Percentiles rank a stretch among this genome's conserved stretches.
phyloP scores from a whole-genome alignment of 92 coral and sea anemone genomes.

The Zoanthus sociatus region DNA sequence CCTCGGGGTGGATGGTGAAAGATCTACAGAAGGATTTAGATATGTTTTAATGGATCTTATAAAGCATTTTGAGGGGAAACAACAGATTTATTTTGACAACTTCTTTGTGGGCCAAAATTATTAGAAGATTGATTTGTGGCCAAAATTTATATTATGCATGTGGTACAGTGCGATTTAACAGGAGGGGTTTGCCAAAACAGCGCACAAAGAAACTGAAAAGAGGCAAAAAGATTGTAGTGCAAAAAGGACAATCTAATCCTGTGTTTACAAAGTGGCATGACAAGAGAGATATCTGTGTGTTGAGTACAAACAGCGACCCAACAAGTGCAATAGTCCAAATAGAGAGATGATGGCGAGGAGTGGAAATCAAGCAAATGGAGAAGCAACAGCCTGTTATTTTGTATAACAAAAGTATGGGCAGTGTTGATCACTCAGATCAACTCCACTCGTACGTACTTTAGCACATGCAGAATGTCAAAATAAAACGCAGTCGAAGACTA shows the following conservation, averaged over 20 bases:
- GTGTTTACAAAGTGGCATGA: slow-evolving; percentile 7
- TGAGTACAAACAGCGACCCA: slow-evolving; percentile 18
- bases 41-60: slow-evolving; percentile 27
- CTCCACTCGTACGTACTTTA: neutral
- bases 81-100: slow-evolving; percentile 23
- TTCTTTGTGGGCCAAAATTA: slow-evolving; percentile 8
- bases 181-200: slow-evolving; percentile 2
- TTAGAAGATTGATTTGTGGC: neutral
- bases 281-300: slow-evolving; percentile 1
- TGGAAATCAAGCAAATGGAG: neutral
- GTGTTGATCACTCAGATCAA: slow-evolving; percentile 21
- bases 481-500: too few species aligned
- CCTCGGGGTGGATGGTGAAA: neutral
- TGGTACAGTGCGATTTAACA: slow-evolving; percentile 25
- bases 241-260: slow-evolving; percentile 2
- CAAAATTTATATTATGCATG: slow-evolving; percentile 37
- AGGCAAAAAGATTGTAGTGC: neutral
- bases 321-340: slow-evolving; percentile 11
- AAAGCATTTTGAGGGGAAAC: slow-evolving; percentile 16
- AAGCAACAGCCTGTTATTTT: slow-evolving; percentile 3
- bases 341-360: neutral
- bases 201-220: neutral
- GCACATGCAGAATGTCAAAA: neutral
- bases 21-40: neutral
- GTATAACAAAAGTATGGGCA: slow-evolving; percentile 14